Evolutionary conservation across 2,797 vertebrate species (phyloP).

Genomic region (Peromyscus eremicus): DNA sequence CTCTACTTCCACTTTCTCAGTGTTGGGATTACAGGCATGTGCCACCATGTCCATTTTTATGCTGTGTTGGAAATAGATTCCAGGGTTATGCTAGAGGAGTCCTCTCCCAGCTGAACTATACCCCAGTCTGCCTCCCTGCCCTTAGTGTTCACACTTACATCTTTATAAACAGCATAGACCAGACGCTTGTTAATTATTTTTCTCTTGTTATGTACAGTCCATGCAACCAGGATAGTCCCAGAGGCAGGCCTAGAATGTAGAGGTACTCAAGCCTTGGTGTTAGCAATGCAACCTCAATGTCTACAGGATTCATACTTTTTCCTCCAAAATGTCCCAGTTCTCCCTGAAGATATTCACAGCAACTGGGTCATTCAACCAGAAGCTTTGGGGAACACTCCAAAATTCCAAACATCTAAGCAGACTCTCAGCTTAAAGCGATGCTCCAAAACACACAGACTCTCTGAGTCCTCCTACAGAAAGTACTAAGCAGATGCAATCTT

Average conservation of each 20-base stretch:
- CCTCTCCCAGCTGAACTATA: neutral
- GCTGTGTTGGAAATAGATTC: neutral
- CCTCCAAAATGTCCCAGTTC: neutral
- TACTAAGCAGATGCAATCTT: rapidly evolving
- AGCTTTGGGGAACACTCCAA: neutral
- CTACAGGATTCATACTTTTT: neutral
- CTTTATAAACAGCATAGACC: neutral
- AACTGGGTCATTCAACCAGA: neutral
- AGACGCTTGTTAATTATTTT: neutral
- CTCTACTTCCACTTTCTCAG: no score
- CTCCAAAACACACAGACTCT: neutral
- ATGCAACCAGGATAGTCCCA: neutral
- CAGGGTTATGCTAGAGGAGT: neutral
- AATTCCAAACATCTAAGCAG: neutral
- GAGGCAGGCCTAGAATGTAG: neutral
- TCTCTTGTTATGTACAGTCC: neutral
- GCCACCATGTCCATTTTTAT: neutral
- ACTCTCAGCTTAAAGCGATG: neutral
- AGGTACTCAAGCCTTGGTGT: neutral
- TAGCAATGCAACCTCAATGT: neutral
- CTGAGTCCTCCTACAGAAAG: neutral
- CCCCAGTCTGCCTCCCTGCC: neutral
- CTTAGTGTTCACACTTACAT: neutral
- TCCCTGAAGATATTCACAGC: neutral
- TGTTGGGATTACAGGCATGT: neutral